Base-by-base conservation (phyloP, 2,113 vertebrate genomes). In the Taurulus bubalis region DNA sequence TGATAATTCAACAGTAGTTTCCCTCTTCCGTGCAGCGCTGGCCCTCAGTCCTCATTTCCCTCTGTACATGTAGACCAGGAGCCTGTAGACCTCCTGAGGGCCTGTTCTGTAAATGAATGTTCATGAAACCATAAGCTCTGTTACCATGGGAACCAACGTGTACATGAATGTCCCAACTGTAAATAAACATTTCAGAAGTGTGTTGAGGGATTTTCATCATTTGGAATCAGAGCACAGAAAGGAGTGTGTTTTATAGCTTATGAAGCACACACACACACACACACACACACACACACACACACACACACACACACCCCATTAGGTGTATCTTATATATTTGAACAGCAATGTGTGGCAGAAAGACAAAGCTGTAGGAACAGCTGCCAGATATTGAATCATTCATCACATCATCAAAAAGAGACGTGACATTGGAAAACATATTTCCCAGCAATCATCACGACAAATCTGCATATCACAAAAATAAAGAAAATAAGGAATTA, bases 131-230 rank as follows among this genome's bases (percentile, higher is more conserved):
- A 69, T 71, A 68, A 78, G 69, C 53, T 79, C 47, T 64, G 26
- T 80, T 67, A 32, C 64, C 22, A 28, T 58, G 56, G 62, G 34
- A 81, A 76, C 51, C 26, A 26, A 58, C 79, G 75, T 86, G 76
- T 86, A 72, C 65, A 74, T 71, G 64, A 56, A 77, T 53, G 62
- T 84, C 75, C 24, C n/a, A 15, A 71, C 65, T 88, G 75, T 85
- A 83, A 88, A 88, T 90, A 88, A 90, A 90, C 34, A 68, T 40
- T 71, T 1, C 9, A 67, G 79, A 75, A 0, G 16, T 36, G 4
- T 32, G 42, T 8, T 15, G 16, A 28, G n/a, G 30, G 64, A 1
- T 56, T 11, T 3, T 45, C 3, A 9, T 71, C 40, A 42, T 73
- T 62, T 62, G 28, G 40, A 40, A 49, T 30, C 30, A 58, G 45